Conservation (phyloP, 2,888 invertebrate genomes). For the Drosophila prostipennis region DNA sequence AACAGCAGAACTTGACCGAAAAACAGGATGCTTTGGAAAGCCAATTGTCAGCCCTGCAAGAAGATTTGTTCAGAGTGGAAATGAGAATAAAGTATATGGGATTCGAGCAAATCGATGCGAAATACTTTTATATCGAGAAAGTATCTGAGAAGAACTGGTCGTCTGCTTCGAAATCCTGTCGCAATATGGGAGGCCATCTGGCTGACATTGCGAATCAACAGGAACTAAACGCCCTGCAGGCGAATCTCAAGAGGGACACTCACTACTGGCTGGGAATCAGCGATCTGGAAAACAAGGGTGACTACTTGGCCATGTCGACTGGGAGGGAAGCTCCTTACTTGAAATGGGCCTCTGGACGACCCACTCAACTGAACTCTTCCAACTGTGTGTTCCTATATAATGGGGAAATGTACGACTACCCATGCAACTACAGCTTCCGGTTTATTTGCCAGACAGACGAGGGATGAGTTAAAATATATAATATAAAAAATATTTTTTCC, state of each 20-base stretch:
- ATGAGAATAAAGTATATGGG: neutral
- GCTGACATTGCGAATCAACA: neutral
- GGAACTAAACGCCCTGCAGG: neutral
- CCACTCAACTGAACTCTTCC: neutral
- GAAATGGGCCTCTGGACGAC: neutral
- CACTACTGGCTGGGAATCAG: constrained; percentile 11
- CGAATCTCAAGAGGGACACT: neutral
- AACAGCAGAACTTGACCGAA: neutral
- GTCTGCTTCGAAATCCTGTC: neutral
- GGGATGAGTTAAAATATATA: neutral
- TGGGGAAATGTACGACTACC: neutral
- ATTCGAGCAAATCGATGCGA: neutral
- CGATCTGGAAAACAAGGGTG: neutral
- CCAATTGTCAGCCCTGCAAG: neutral
- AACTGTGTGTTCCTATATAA: neutral
- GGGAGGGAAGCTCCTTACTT: neutral
- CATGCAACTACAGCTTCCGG: neutral
- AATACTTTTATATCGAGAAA: neutral
- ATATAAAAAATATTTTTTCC: too few relatives aligned
- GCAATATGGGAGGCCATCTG: neutral
- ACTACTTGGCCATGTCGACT: neutral
- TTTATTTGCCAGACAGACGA: constrained; percentile 1
- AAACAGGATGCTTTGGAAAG: neutral
- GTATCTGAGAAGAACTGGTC: neutral
- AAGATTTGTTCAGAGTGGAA: neutral